Evolutionary conservation across 1,140 invertebrate genomes (phyloP).

Genomic region (Sitobion miscanthi): DNA sequence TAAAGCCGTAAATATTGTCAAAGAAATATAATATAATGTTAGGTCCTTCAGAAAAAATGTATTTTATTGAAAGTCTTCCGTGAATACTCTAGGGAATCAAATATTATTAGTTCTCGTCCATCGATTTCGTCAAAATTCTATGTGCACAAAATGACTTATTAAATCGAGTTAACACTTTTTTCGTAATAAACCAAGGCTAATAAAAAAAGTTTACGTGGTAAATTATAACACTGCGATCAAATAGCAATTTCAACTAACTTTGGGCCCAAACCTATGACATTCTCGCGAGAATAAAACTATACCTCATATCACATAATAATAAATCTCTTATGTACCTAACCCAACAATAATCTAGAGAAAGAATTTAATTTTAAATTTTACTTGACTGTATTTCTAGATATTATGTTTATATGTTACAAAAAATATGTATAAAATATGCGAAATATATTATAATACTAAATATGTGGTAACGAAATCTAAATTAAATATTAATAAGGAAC

Average conservation of each 20-base stretch:
- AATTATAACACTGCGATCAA: slow-evolving; percentile 2
- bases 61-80: not conserved
- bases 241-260: not conserved
- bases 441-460: not conserved
- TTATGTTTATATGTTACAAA: not conserved
- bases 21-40: not conserved
- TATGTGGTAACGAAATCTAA: not conserved
- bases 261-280: not conserved
- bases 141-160: not conserved
- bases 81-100: not conserved
- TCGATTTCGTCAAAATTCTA: not conserved
- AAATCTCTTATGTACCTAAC: not conserved
- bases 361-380: not conserved
- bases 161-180: slow-evolving; percentile 14
- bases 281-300: not conserved
- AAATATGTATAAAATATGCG: too few relatives aligned
- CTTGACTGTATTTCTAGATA: not conserved
- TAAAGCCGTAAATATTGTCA: not conserved
- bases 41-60: not conserved
- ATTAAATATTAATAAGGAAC: not conserved
- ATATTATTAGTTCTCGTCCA: not conserved
- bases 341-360: not conserved
- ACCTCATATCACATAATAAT: not conserved
- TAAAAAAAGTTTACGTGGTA: slow-evolving; percentile 1
- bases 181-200: not conserved